A percentile compares a stretch with the other conserved stretches of the same genome.
These are phyloP conservation scores for Taenioides sp. DNA, from an alignment of 2,797 vertebrate species.

Conservation along the genomic window DNA sequence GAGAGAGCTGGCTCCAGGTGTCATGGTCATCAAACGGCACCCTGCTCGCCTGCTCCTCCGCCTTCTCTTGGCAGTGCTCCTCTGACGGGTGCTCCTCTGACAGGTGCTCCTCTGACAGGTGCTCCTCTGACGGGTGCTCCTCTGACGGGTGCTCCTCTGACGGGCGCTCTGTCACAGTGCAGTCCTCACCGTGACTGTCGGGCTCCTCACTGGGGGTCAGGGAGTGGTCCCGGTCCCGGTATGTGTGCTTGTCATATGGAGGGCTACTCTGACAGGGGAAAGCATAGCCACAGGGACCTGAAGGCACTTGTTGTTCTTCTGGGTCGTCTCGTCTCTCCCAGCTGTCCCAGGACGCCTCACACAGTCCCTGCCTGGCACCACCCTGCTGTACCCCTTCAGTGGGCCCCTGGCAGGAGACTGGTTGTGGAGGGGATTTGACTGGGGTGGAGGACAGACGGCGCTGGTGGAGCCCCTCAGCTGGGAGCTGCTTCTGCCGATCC, in stretches of 20 bases:
- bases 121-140: background rate
- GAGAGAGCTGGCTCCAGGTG: constrained; percentile 86
- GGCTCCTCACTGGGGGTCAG: constrained; percentile 27
- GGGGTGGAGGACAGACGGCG: constrained; percentile 92
- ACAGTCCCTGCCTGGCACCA: constrained; percentile 19
- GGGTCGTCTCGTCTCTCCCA: constrained; percentile 29
- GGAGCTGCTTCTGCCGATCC: constrained; percentile 74
- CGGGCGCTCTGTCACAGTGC: constrained; percentile 57
- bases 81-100: too few relatives aligned
- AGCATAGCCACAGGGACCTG: constrained; percentile 37
- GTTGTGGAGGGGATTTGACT: constrained; percentile 72
- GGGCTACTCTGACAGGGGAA: constrained; percentile 54
- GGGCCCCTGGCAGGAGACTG: background rate
- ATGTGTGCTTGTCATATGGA: constrained; percentile 72
- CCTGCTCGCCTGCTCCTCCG: constrained; percentile 38
- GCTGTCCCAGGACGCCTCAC: constrained; percentile 22
- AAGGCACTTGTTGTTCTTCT: constrained; percentile 8
- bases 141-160: background rate
- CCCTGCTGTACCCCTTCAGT: constrained; percentile 18
- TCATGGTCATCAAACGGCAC: constrained; percentile 91
- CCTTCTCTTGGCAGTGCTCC: background rate
- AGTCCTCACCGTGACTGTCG: constrained; percentile 55
- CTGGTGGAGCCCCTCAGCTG: constrained; percentile 40
- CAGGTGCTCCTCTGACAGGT: constrained; percentile 15
- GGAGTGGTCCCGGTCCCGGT: constrained; percentile 70